Percentiles rank a stretch among this genome's conserved stretches.
These are phyloP conservation scores for Drosophila mercatorum DNA, from an alignment of 2,888 invertebrate genomes.

Conservation along the genomic window DNA sequence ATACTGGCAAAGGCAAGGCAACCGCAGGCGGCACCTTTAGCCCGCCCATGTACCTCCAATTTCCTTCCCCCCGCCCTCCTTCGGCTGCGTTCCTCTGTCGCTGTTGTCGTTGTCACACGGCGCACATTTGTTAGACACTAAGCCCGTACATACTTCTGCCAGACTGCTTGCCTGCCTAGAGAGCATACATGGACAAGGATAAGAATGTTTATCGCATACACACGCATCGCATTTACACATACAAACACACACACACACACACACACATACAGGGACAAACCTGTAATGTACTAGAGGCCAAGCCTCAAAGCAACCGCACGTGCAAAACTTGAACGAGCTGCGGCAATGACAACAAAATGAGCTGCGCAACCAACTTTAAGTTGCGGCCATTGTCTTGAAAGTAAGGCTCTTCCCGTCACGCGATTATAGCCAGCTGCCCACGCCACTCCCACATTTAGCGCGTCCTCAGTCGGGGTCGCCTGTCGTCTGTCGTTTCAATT, in stretches of 20 bases:
- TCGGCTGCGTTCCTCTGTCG: constrained; percentile 6
- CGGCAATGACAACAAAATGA: constrained; percentile 64
- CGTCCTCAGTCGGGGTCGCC: constrained; percentile 2
- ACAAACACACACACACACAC: constrained; percentile 27
- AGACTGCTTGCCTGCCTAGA: constrained; percentile 33
- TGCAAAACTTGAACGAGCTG: constrained; percentile 71
- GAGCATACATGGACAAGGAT: constrained; percentile 59
- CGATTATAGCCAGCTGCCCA: constrained; percentile 40
- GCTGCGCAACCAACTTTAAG: constrained; percentile 51
- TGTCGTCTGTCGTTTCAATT: constrained; percentile 15
- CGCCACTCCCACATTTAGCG: constrained; percentile 9
- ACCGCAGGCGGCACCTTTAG: constrained; percentile 70
- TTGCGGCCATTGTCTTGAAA: constrained; percentile 53
- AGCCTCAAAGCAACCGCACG: constrained; percentile 77
- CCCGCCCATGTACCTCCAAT: constrained; percentile 5
- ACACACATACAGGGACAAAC: constrained; percentile 6
- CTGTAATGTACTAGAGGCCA: constrained; percentile 47
- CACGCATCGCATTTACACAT: constrained; percentile 25
- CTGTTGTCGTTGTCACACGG: constrained; percentile 71
- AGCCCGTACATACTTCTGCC: constrained; percentile 68
- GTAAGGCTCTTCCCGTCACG: constrained; percentile 37
- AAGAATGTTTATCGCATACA: constrained; percentile 79
- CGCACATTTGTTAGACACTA: constrained; percentile 76
- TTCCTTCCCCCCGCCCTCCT: not conserved
- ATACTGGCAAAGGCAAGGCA: constrained; percentile 23